Conservation (phyloP, 1,140 invertebrate species). For the Heliconius himera region DNA sequence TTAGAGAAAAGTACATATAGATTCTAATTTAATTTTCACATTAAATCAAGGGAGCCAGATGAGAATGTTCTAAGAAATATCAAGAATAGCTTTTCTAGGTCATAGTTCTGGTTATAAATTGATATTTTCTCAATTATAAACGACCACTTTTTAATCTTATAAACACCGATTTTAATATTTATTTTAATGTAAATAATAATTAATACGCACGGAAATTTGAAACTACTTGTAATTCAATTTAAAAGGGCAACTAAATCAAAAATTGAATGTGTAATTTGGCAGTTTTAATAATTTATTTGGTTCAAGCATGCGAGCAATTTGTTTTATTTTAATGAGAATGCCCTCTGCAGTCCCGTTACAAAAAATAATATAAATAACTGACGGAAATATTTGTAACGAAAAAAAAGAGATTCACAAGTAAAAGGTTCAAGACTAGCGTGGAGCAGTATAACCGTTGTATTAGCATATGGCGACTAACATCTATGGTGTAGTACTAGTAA, state of each 20-base stretch:
- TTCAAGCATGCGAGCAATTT: constrained; percentile 39
- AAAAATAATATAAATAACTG: constrained; percentile 24
- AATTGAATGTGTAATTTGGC: constrained; percentile 35
- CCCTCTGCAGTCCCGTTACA: constrained; percentile 25
- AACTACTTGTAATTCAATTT: constrained; percentile 35
- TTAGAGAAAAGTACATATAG: neutral
- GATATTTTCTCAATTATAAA: constrained; percentile 31
- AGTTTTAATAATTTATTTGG: constrained; percentile 31
- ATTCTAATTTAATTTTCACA: neutral
- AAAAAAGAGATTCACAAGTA: neutral
- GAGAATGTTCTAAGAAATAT: constrained; percentile 18
- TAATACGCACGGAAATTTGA: constrained; percentile 33
- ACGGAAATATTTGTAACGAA: neutral
- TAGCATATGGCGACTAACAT: constrained; percentile 49
- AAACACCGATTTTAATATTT: constrained; percentile 44
- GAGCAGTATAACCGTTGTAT: constrained; percentile 43
- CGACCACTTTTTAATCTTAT: no score
- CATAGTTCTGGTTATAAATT: constrained; percentile 20
- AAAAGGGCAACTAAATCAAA: constrained; percentile 38
- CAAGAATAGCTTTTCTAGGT: constrained; percentile 34
- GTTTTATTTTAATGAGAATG: constrained; percentile 40
- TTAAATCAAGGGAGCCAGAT: neutral
- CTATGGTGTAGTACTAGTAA: constrained; percentile 48
- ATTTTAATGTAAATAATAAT: constrained; percentile 28
- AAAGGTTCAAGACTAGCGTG: constrained; percentile 43